Evolutionary conservation across 2,797 vertebrate genomes (phyloP), one percentile per base, ranked within the genome.

Genomic region (Otolemur crassicaudatus): DNA sequence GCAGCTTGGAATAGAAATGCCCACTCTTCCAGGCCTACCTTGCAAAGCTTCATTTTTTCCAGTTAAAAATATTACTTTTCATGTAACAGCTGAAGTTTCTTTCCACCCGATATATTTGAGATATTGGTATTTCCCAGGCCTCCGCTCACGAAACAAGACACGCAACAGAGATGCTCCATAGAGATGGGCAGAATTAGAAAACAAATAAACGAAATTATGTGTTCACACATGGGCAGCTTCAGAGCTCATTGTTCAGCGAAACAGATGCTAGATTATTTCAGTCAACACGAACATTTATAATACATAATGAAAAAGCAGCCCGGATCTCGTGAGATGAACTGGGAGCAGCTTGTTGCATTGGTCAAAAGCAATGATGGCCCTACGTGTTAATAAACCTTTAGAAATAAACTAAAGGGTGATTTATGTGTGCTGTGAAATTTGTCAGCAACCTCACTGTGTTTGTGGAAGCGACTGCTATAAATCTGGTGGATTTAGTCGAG

Each of bases 201-300:
- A 46, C 89, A 81, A 79, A 94, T 77, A 81, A 63, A 58, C 27
- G 19, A 72, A 91, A 67, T 22, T 22, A 43, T 17, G 2, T 23
- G 0, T 89, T 96, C 92, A 94, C 43, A 97, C 93, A 97, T 89
- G 96, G 97, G 91, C 96, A 92, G 90, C 94, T 97, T 96, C 40
- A 80, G 95, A 95, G 98, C 95, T 79, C 20, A 89, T 82, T 95
- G 98, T 97, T 97, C 96, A 58, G 97, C 87, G 96, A 97, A 98
- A 97, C 96, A 97, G 98, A 98, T 97, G 97, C 95, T 97, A 94
- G 96, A 97, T 96, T 95, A 98, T 88, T 92, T 96, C 95, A 96
- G 92, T 96, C 92, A 94, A 95, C 87, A 87, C 85, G 5, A 13
- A 94, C 83, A 89, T 90, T 96, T 86, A 43, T 56, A 94, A 97